Evolutionary conservation across 2,797 vertebrate genomes (phyloP), one percentile per base, ranked within the genome.

Genomic region (Chromobotia macracanthus): DNA sequence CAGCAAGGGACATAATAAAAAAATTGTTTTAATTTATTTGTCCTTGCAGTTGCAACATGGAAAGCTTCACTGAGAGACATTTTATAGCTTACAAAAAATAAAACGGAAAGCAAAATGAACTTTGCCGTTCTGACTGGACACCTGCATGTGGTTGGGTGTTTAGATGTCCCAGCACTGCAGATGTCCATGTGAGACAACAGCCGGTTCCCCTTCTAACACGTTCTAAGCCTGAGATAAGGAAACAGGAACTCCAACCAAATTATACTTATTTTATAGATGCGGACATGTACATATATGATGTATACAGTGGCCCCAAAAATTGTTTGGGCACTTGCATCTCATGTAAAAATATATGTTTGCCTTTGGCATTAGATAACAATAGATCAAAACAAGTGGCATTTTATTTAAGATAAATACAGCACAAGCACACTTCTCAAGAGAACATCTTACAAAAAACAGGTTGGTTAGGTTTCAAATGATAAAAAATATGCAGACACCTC

Each of bases 61-160:
- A 75, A 81, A 82, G 83, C 84, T 72, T 83, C 84, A n/a, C n/a
- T n/a, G n/a, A 38, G 81, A 75, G 46, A 72, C 65, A 67, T 77
- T 80, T 80, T 73, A 77, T 80, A 79, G 80, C 83, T 82, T 81
- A 79, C 60, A n/a, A 35, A 64, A 68, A 51, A 25, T 19, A 61
- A 82, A 68, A 53, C 1, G 50, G 2, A 23, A 31, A 48, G 46
- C 38, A n/a, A 63, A 64, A 70, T 65, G 74, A 74, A 51, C 35
- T 77, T 7, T 38, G 35, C 87, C 86, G 87, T 90, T 88, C 87
- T 85, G 86, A 88, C 86, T 56, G 82, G 83, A 81, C 87, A 88
- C 84, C 87, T 92, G 91, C 91, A 91, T 88, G 86, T 75, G 86
- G 75, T 61, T 28, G 53, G 87, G n/a, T n/a, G n/a, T n/a, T n/a